phyloP scores from a whole-genome alignment of 1,140 invertebrate genomes.

The Spodoptera frugiperda region DNA sequence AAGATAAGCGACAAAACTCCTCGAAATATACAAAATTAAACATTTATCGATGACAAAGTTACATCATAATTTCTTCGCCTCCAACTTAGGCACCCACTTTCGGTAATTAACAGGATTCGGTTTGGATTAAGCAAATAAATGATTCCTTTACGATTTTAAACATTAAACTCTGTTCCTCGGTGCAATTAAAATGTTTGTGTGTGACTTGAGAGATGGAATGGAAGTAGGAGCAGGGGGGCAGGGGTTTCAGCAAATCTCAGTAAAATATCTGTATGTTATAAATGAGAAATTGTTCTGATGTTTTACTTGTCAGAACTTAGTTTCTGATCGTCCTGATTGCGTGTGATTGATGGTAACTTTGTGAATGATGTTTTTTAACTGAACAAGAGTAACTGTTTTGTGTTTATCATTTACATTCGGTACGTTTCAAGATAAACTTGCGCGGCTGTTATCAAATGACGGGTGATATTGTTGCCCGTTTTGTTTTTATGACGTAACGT shows the following conservation, averaged over 20 bases:
- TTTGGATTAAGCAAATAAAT: constrained; percentile 48
- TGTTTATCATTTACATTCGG: no score
- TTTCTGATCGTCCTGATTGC: neutral
- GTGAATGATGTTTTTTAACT: neutral
- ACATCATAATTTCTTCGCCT: constrained; percentile 39
- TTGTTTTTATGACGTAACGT: no score
- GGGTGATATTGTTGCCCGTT: no score
- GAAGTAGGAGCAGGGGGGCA: neutral
- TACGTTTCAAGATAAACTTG: no score
- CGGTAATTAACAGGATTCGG: constrained; percentile 42
- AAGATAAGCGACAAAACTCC: constrained; percentile 33
- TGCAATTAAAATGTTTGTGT: constrained; percentile 45
- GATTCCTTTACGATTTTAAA: constrained; percentile 47
- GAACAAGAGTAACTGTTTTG: no score
- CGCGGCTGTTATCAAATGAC: no score
- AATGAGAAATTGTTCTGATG: constrained; percentile 6
- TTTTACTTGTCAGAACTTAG: constrained; percentile 14
- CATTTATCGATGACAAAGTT: constrained; percentile 42
- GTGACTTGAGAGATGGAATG: constrained; percentile 38
- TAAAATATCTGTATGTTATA: constrained; percentile 33
- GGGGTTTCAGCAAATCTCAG: constrained; percentile 1
- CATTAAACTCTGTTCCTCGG: constrained; percentile 31
- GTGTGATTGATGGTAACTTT: constrained; percentile 17
- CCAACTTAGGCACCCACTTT: constrained; percentile 44
- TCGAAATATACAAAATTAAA: constrained; percentile 46